Evolutionary conservation across 2,888 invertebrate species (phyloP).

Genomic region (Nipponacmea schrenckii): DNA sequence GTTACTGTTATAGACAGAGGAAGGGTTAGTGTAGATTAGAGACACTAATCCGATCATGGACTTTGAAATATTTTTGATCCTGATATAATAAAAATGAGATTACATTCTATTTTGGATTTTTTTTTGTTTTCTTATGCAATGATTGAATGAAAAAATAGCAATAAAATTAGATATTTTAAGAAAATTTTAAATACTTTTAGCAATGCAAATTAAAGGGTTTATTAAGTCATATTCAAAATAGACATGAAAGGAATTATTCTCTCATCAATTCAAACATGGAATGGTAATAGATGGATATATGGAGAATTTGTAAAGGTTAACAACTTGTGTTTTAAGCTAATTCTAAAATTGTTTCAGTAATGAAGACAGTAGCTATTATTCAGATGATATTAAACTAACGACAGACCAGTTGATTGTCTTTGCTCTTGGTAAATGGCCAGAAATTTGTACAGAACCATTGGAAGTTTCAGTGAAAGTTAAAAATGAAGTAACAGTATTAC

Average conservation of each 20-base stretch:
- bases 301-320: neutral
- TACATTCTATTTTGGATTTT: too few species aligned
- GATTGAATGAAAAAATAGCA: too few species aligned
- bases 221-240: neutral
- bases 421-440: constrained; percentile 3
- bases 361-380: neutral
- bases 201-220: neutral
- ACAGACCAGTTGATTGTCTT: neutral
- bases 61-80: too few species aligned
- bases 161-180: too few species aligned
- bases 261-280: neutral
- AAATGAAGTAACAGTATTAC: neutral
- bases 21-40: neutral
- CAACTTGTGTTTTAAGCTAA: neutral
- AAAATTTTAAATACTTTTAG: too few species aligned
- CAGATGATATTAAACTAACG: neutral
- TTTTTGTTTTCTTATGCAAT: too few species aligned
- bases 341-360: neutral
- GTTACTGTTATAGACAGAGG: neutral
- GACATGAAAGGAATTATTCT: neutral
- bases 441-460: neutral
- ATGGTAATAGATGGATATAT: neutral
- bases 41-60: neutral
- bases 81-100: too few species aligned
- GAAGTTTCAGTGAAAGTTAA: neutral